Conservation (phyloP, 2,888 invertebrate genomes). For the Xestia sexstrigata region DNA sequence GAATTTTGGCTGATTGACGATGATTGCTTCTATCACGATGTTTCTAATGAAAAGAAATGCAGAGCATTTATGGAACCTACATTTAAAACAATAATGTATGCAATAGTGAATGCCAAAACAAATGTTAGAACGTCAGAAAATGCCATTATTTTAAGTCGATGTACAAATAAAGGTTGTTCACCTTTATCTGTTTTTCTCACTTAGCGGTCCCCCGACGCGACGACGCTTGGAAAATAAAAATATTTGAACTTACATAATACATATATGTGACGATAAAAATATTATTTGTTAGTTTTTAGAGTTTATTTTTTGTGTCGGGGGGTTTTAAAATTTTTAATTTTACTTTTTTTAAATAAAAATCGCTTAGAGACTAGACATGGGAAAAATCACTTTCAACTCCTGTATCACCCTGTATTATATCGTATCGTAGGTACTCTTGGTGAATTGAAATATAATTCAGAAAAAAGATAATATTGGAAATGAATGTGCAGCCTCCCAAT, state of each 20-base stretch:
- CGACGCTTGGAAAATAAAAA: too few species aligned
- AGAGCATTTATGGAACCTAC: background rate
- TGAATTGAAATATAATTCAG: background rate
- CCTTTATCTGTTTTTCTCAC: too few species aligned
- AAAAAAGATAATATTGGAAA: background rate
- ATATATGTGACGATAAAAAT: too few species aligned
- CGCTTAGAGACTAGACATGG: background rate
- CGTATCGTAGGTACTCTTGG: background rate
- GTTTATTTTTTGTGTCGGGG: too few species aligned
- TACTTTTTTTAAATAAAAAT: background rate
- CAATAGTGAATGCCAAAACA: slow-evolving; percentile 18
- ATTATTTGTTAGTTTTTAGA: too few species aligned
- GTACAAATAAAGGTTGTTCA: slow-evolving; percentile 6
- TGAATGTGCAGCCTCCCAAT: background rate
- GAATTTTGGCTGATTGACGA: background rate
- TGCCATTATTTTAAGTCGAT: slow-evolving; percentile 7
- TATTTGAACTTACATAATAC: too few species aligned
- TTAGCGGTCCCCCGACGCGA: too few species aligned
- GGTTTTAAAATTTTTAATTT: too few species aligned
- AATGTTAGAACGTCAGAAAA: slow-evolving; percentile 21
- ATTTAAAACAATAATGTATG: slow-evolving; percentile 13
- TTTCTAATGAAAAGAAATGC: background rate
- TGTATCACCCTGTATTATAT: background rate
- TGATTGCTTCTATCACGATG: background rate
- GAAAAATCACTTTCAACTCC: background rate